These are phyloP conservation scores for Theodoxus fluviatilis DNA, from an alignment of 2,888 invertebrate species.

Conservation along the genomic window DNA sequence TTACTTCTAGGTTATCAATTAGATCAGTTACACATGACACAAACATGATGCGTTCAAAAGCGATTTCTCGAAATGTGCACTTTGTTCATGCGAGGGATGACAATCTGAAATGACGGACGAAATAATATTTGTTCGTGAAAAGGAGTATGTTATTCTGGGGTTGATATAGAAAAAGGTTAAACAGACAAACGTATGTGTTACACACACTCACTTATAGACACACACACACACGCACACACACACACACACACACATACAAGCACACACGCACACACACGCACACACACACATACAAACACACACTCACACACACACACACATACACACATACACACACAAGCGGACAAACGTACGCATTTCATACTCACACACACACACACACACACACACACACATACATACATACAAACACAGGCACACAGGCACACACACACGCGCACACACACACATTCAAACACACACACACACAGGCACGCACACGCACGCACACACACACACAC, in stretches of 20 bases:
- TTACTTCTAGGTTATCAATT: too few species aligned
- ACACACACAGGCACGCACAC: slow-evolving; percentile 22
- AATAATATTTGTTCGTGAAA: too few species aligned
- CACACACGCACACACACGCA: slow-evolving; percentile 8
- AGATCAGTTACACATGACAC: too few species aligned
- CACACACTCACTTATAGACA: slow-evolving; percentile 9
- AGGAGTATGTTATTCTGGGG: too few species aligned
- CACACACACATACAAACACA: slow-evolving; percentile 23
- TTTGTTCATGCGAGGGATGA: too few species aligned
- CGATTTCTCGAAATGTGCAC: too few species aligned
- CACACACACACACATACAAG: background rate
- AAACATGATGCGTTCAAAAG: too few species aligned
- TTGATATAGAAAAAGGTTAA: too few species aligned
- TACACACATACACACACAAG: slow-evolving; percentile 16
- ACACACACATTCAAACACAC: slow-evolving; percentile 11
- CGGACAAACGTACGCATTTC: too few species aligned
- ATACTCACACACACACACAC: slow-evolving; percentile 7
- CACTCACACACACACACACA: slow-evolving; percentile 22
- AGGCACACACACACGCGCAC: slow-evolving; percentile 8
- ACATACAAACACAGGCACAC: slow-evolving; percentile 16
- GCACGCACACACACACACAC: background rate
- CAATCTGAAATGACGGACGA: too few species aligned
- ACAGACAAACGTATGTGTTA: background rate
- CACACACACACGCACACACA: slow-evolving; percentile 24
- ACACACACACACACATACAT: slow-evolving; percentile 6